Base-by-base conservation (phyloP, 2,113 vertebrate genomes). In the Cyprinodon variegatus region DNA sequence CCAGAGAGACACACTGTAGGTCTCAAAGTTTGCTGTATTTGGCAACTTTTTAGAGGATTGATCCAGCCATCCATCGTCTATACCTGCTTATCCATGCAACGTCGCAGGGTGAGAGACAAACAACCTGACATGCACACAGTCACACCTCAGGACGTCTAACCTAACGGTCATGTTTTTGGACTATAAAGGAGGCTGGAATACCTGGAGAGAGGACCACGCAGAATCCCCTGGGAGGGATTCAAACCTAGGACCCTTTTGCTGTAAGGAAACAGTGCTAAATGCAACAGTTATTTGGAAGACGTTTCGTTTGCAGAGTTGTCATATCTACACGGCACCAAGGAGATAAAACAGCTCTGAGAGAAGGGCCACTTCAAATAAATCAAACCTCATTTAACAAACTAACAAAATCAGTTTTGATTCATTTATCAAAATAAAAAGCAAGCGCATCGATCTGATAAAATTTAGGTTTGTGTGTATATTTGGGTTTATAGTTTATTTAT, bases 201-300 rank as follows among this genome's bases (percentile, higher is more conserved):
- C 17, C 5, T 50, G 17, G 20, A 57, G 50, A 9, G 14, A 57
- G n/a, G 29, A 15, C 50, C 50, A 10, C 17, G 3, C 50, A 57
- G 2, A 57, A 8, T 20, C 8, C 17, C 7, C 50, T 57, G 5
- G 14, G 17, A 6, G 50, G 50, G 17, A 57, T 20, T 57, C 17
- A 57, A n/a, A 57, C 50, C 50, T 2, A 20, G 50, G 7, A 17
- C 50, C 50, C 8, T 20, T 2, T 53, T 6, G 9, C 17, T 53
- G 50, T 17, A 53, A 53, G 50, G 50, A 14, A 53, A 20, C 50
- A 53, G 50, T 53, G 2, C 4, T 20, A 53, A 48, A 29, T 29
- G 29, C 46, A 48, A 50, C 4, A 17, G 14, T 50, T 41, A 57
- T 76, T 62, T 75, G 82, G 80, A 91, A 89, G 80, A 89, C 80